These are phyloP conservation scores for Callipepla squamata DNA, from an alignment of 2,113 vertebrate species.

Conservation along the genomic window DNA sequence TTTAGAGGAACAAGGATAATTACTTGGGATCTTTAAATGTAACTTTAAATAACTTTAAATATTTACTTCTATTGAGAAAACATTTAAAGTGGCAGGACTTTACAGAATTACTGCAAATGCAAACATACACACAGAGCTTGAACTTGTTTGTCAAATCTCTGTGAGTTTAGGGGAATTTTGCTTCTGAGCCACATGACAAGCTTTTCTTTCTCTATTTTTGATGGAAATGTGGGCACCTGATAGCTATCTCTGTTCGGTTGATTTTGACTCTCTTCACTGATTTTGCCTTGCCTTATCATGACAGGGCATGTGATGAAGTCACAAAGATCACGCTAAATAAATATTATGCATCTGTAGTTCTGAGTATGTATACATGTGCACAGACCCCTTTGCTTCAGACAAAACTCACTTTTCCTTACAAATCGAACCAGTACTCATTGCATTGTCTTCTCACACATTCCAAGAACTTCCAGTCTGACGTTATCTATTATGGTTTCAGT, in stretches of 20 bases:
- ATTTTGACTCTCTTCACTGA: neutral
- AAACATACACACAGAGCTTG: neutral
- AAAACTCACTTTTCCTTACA: conserved; percentile 10
- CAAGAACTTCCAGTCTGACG: neutral
- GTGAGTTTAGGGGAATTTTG: neutral
- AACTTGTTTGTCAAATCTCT: neutral
- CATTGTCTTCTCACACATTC: neutral
- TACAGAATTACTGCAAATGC: conserved; percentile 33
- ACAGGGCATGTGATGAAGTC: neutral
- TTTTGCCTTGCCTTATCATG: neutral
- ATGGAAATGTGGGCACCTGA: accelerated
- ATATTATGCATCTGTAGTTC: neutral
- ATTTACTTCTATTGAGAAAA: conserved; percentile 71
- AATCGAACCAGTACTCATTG: neutral
- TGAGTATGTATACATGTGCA: neutral
- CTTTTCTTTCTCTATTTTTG: neutral
- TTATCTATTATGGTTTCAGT: neutral
- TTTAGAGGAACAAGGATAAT: conserved; percentile 49
- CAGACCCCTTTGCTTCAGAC: neutral
- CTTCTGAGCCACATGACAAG: neutral
- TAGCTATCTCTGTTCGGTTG: neutral
- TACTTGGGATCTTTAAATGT: conserved; percentile 61
- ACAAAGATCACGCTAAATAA: neutral
- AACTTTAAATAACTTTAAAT: conserved; percentile 71
- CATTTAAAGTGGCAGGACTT: conserved; percentile 70